These are phyloP conservation scores for Gracilinanus agilis DNA, from an alignment of 2,113 vertebrate species.

Conservation along the genomic window DNA sequence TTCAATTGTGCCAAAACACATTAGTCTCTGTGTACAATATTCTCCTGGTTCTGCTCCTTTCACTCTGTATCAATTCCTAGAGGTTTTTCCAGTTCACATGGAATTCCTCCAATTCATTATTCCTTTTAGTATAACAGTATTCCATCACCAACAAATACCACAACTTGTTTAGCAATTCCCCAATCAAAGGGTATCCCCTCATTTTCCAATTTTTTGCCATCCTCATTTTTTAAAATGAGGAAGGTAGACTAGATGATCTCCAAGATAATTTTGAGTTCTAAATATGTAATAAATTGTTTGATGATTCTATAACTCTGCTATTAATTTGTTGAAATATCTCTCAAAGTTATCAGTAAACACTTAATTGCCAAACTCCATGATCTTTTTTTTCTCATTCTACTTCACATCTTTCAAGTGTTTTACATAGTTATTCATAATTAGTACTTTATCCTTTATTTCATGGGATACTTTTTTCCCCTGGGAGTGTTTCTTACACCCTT, in stretches of 20 bases:
- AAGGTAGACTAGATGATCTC: neutral
- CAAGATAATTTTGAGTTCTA: neutral
- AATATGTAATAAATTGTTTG: neutral
- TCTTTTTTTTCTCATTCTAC: neutral
- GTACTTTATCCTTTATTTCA: neutral
- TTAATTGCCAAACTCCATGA: neutral
- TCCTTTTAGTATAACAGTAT: too few species aligned
- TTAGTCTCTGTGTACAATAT: too few species aligned
- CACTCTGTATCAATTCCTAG: too few species aligned
- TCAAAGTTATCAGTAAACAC: neutral
- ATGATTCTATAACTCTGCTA: neutral
- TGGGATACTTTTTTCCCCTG: neutral
- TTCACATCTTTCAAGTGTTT: neutral
- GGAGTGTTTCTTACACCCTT: neutral
- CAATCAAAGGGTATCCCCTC: too few species aligned
- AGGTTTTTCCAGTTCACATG: too few species aligned
- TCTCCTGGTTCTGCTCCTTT: too few species aligned
- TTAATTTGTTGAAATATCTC: neutral
- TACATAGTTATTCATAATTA: neutral
- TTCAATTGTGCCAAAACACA: too few species aligned
- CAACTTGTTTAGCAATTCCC: too few species aligned
- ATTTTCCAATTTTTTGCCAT: neutral
- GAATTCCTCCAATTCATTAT: too few species aligned
- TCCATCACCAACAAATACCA: too few species aligned
- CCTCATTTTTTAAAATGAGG: neutral